These are phyloP conservation scores for Tetropium fuscum DNA, from an alignment of 2,888 invertebrate species.

Conservation along the genomic window DNA sequence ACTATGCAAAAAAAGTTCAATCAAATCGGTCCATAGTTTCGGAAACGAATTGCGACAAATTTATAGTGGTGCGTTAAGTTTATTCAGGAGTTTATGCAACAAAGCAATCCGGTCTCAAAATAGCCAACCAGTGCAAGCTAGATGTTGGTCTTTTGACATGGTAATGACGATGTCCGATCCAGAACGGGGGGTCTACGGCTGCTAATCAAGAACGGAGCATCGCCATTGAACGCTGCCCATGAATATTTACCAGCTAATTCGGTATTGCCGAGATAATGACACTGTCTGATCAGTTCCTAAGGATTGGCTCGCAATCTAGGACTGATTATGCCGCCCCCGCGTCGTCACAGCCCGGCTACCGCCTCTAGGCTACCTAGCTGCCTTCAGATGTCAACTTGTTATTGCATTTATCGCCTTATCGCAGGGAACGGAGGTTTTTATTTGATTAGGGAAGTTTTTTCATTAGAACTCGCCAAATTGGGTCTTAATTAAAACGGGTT, in stretches of 20 bases:
- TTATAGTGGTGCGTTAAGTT: too few relatives aligned
- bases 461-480: constrained; percentile 30
- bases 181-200: constrained; percentile 38
- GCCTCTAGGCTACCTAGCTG: constrained; percentile 27
- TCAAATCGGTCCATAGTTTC: too few relatives aligned
- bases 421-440: constrained; percentile 32
- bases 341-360: constrained; percentile 20
- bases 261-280: constrained; percentile 62
- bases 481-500: constrained; percentile 2
- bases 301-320: constrained; percentile 55
- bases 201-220: constrained; percentile 56
- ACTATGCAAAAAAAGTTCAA: too few relatives aligned
- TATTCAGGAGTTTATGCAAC: too few relatives aligned
- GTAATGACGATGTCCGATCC: constrained; percentile 51
- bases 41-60: too few relatives aligned
- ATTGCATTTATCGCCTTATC: constrained; percentile 38
- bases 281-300: constrained; percentile 56
- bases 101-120: too few relatives aligned
- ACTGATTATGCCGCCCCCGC: constrained; percentile 58
- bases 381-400: constrained; percentile 40
- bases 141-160: constrained; percentile 52
- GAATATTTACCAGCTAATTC: constrained; percentile 65
- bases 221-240: constrained; percentile 68
- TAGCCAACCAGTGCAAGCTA: too few relatives aligned
- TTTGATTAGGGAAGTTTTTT: constrained; percentile 41